phyloP scores from a whole-genome alignment of 1,140 invertebrate species.

The Scaptomyza montana region DNA sequence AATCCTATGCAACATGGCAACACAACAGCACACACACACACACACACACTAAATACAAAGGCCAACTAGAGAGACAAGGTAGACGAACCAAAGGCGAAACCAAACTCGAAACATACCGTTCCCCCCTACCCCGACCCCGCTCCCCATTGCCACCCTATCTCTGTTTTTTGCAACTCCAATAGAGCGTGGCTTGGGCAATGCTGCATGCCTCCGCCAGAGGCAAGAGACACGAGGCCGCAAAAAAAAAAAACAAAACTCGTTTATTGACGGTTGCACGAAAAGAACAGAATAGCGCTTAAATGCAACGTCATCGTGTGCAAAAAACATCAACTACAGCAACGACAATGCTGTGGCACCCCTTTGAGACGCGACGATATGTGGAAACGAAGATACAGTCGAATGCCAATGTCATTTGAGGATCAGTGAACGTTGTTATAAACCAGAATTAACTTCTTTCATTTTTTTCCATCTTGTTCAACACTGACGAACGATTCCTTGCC shows the following conservation, averaged over 20 bases:
- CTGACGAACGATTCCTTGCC: slow-evolving; percentile 2
- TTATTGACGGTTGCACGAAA: slow-evolving; percentile 45
- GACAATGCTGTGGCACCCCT: slow-evolving; percentile 30
- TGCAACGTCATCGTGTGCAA: slow-evolving; percentile 69
- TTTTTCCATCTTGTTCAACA: slow-evolving; percentile 1
- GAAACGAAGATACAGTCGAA: slow-evolving; percentile 1
- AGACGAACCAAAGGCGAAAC: slow-evolving; percentile 68
- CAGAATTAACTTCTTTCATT: slow-evolving; percentile 42
- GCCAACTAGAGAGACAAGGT: slow-evolving; percentile 43
- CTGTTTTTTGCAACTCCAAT: slow-evolving; percentile 53
- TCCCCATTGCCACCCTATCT: background rate
- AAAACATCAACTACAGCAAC: too few relatives aligned
- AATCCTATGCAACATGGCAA: slow-evolving; percentile 82
- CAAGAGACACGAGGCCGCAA: slow-evolving; percentile 7
- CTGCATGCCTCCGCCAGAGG: slow-evolving; percentile 21
- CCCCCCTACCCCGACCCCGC: background rate
- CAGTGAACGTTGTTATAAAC: slow-evolving; percentile 48
- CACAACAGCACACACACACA: slow-evolving; percentile 5
- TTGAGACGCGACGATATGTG: background rate
- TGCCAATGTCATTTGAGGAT: slow-evolving; percentile 43
- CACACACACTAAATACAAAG: slow-evolving; percentile 68
- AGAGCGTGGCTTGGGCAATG: slow-evolving; percentile 59
- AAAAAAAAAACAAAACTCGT: slow-evolving; percentile 23
- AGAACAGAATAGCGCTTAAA: slow-evolving; percentile 43
- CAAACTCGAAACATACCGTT: slow-evolving; percentile 18